These are phyloP conservation scores for Mylabris sibirica DNA, from an alignment of 2,888 invertebrate species.

Conservation along the genomic window DNA sequence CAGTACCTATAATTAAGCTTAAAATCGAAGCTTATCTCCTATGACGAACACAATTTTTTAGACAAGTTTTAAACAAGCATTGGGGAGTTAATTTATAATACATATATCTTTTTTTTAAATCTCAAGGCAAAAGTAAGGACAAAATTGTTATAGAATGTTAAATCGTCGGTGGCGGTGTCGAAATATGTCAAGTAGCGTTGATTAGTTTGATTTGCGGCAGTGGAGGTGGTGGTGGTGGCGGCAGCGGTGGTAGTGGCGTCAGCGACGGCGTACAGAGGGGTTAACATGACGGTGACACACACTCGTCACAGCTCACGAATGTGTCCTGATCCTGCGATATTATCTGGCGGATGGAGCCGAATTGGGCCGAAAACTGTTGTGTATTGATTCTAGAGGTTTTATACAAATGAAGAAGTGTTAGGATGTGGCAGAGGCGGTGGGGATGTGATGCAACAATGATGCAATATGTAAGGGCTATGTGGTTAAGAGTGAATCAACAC, in stretches of 20 bases:
- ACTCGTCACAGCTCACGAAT: slow-evolving; percentile 56
- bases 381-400: slow-evolving; percentile 57
- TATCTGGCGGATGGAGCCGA: slow-evolving; percentile 50
- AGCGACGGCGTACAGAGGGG: slow-evolving; percentile 42
- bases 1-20: too few species aligned
- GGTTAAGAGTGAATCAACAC: slow-evolving; percentile 25
- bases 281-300: slow-evolving; percentile 56
- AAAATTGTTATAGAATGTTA: slow-evolving; percentile 6
- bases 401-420: slow-evolving; percentile 58
- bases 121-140: background rate
- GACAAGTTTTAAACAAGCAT: too few species aligned
- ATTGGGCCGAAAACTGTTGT: slow-evolving; percentile 46
- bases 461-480: slow-evolving; percentile 39
- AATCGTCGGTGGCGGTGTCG: slow-evolving; percentile 12
- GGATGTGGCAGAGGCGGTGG: slow-evolving; percentile 34
- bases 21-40: too few species aligned
- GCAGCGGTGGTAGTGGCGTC: too few species aligned
- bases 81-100: background rate
- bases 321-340: slow-evolving; percentile 55
- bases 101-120: background rate
- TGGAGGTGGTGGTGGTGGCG: too few species aligned
- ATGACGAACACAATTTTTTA: too few species aligned
- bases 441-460: slow-evolving; percentile 48
- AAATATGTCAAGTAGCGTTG: slow-evolving; percentile 40
- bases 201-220: slow-evolving; percentile 54